Evolutionary conservation across 2,888 invertebrate species (phyloP).

Genomic region (Stenodera caucasica): DNA sequence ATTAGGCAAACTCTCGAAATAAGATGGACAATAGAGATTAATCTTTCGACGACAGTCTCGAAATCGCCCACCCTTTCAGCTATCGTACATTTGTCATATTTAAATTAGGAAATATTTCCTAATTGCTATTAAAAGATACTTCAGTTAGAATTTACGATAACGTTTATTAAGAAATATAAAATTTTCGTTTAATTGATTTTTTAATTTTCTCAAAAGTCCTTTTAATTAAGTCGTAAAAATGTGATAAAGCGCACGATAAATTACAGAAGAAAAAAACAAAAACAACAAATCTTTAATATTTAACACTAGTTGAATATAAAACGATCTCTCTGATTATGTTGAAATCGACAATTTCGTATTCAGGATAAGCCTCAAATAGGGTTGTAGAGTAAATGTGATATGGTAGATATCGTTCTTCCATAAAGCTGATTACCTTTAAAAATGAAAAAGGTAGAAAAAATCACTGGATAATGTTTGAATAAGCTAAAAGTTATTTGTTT

Average conservation of each 20-base stretch:
- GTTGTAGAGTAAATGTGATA: conserved; percentile 32
- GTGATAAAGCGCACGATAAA: background rate
- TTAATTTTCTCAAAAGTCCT: background rate
- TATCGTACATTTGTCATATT: background rate
- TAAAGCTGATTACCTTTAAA: conserved; percentile 41
- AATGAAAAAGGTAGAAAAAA: background rate
- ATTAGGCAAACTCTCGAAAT: no score
- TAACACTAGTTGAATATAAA: conserved; percentile 37
- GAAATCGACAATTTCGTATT: conserved; percentile 41
- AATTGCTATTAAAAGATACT: no score
- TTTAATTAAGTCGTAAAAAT: conserved; percentile 23
- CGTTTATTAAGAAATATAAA: background rate
- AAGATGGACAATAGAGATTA: no score
- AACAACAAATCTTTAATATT: conserved; percentile 32
- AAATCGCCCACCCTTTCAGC: no score
- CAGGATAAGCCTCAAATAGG: conserved; percentile 29
- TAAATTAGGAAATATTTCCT: background rate
- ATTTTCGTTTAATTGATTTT: background rate
- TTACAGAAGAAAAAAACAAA: conserved; percentile 10
- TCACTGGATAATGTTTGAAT: background rate
- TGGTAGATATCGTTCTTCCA: conserved; percentile 36
- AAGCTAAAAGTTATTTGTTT: background rate
- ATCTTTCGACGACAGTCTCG: no score
- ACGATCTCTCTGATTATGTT: conserved; percentile 34
- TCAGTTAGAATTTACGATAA: background rate